phyloP scores from a whole-genome alignment of 2,113 vertebrate species.

The Takifugu bimaculatus region DNA sequence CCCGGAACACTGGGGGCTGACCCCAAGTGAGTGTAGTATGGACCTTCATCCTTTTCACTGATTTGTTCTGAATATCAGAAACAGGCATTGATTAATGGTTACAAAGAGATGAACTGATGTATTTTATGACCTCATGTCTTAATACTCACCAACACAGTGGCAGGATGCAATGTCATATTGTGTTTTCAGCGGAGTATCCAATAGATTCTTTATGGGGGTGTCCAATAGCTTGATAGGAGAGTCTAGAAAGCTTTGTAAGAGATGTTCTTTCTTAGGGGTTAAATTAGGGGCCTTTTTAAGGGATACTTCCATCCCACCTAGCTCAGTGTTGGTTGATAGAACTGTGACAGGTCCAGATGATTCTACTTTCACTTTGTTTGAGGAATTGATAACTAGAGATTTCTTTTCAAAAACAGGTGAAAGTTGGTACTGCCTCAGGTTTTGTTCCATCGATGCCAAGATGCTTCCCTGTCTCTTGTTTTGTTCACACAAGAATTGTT shows the following conservation, averaged over 20 bases:
- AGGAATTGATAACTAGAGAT: slow-evolving; percentile 79
- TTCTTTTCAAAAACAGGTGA: slow-evolving; percentile 89
- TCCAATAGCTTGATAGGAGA: slow-evolving; percentile 92
- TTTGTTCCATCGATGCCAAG: slow-evolving; percentile 92
- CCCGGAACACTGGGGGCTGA: slow-evolving; percentile 89
- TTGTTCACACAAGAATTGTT: slow-evolving; percentile 71
- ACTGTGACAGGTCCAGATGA: slow-evolving; percentile 83
- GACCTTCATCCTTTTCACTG: slow-evolving; percentile 97
- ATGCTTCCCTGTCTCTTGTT: slow-evolving; percentile 79
- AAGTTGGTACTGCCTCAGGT: slow-evolving; percentile 86
- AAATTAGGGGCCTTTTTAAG: slow-evolving; percentile 73
- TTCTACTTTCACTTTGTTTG: slow-evolving; percentile 89
- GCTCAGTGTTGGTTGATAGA: slow-evolving; percentile 77
- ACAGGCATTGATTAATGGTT: slow-evolving; percentile 18
- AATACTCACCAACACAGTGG: slow-evolving; percentile 90
- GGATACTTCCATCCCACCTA: slow-evolving; percentile 60
- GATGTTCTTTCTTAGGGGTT: slow-evolving; percentile 85
- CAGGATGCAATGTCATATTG: slow-evolving; percentile 97
- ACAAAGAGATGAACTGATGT: not conserved
- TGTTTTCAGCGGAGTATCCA: slow-evolving; percentile 93
- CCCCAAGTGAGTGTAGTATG: slow-evolving; percentile 98
- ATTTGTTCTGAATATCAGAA: slow-evolving; percentile 85
- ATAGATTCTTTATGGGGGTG: slow-evolving; percentile 89
- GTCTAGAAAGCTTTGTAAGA: slow-evolving; percentile 88
- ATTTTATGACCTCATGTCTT: slow-evolving; percentile 4